Conservation (phyloP, 2,797 vertebrate species). For the Brachyrhaphis roseni region DNA sequence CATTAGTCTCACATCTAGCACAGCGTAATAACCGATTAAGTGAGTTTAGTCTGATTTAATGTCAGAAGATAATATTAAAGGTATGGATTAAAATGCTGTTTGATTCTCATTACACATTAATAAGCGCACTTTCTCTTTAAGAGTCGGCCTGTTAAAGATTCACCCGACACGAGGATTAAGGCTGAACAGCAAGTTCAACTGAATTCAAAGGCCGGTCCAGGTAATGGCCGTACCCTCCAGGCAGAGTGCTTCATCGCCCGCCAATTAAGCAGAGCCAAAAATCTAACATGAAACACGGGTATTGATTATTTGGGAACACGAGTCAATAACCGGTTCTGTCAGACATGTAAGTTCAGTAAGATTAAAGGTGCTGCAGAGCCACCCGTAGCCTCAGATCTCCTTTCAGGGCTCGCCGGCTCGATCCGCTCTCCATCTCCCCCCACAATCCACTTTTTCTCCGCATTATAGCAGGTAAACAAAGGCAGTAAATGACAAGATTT, state of each 20-base stretch:
- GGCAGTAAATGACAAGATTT: slow-evolving; percentile 73
- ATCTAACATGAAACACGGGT: slow-evolving; percentile 36
- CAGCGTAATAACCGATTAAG: not conserved
- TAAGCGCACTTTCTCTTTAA: not conserved
- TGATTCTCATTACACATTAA: not conserved
- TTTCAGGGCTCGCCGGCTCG: slow-evolving; percentile 31
- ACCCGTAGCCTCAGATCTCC: slow-evolving; percentile 16
- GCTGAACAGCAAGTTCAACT: slow-evolving; percentile 7
- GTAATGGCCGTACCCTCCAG: slow-evolving; percentile 34
- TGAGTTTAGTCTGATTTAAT: not conserved
- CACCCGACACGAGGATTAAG: slow-evolving; percentile 12
- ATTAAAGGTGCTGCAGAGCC: slow-evolving; percentile 31
- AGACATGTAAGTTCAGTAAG: slow-evolving; percentile 24
- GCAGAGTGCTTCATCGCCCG: slow-evolving; percentile 22
- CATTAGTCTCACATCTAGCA: not conserved
- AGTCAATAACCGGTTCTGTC: slow-evolving; percentile 24
- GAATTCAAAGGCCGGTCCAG: slow-evolving; percentile 41
- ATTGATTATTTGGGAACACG: slow-evolving; percentile 40
- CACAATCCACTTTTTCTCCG: slow-evolving; percentile 31
- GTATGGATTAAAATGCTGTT: not conserved
- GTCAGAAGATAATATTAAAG: not conserved
- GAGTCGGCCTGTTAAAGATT: not conserved
- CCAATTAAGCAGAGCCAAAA: slow-evolving; percentile 42
- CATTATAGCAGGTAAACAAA: slow-evolving; percentile 69
- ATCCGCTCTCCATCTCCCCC: slow-evolving; percentile 31